phyloP scores from a whole-genome alignment of 1,140 invertebrate genomes.

The Scylla paramamosain region DNA sequence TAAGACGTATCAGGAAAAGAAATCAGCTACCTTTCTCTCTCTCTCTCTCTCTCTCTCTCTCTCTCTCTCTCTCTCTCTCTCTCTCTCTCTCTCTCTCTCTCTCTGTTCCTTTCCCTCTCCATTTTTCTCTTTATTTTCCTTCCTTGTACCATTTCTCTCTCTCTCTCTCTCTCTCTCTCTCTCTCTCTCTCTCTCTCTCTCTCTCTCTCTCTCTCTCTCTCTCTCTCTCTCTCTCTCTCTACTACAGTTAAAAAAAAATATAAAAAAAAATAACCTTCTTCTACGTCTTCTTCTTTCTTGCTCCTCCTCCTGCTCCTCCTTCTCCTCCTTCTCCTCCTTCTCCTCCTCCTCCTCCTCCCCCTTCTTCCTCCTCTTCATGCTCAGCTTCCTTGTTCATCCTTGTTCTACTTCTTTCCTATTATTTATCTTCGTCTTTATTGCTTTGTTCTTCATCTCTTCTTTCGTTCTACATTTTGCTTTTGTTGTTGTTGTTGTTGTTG shows the following conservation, averaged over 20 bases:
- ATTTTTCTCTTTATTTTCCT: no score
- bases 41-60: background rate
- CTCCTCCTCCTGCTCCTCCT: background rate
- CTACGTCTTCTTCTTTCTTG: background rate
- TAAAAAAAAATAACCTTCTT: background rate
- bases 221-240: background rate
- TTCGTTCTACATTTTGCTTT: background rate
- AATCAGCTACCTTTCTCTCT: background rate
- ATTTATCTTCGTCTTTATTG: background rate
- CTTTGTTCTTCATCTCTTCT: background rate
- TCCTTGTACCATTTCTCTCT: background rate
- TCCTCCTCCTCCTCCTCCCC: no score
- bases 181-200: background rate
- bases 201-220: background rate
- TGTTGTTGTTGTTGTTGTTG: no score
- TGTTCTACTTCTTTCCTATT: conserved; percentile 25
- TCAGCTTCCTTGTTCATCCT: background rate
- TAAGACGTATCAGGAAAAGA: background rate
- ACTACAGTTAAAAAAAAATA: background rate
- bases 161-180: background rate
- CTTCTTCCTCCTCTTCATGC: background rate
- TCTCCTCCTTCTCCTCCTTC: background rate
- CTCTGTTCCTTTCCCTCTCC: background rate
- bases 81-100: background rate
- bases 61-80: background rate